Percentiles rank a stretch among this genome's conserved stretches.
Conservation (phyloP, 1,140 invertebrate species). For the Camponotus floridanus region DNA sequence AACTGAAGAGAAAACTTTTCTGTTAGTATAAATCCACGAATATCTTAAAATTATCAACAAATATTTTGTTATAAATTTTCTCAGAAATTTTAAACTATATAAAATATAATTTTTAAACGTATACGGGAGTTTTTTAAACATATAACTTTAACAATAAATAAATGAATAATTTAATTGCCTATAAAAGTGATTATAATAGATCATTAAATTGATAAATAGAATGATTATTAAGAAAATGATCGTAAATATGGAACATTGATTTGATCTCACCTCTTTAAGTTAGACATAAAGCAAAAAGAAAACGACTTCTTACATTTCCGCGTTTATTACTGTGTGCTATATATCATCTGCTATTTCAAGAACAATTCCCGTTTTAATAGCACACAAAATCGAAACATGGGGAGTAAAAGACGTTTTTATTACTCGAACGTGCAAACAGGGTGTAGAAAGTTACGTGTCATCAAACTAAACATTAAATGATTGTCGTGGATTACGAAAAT, state of each 20-base stretch:
- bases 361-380: constrained; percentile 45
- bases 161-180: neutral
- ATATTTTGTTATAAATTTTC: neutral
- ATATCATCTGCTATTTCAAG: constrained; percentile 40
- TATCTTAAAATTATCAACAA: neutral
- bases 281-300: constrained; percentile 4
- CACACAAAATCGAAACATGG: constrained; percentile 43
- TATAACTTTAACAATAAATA: neutral
- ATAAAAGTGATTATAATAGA: neutral
- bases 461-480: constrained; percentile 46
- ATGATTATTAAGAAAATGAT: neutral
- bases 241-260: constrained; percentile 12
- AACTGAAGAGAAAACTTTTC: neutral
- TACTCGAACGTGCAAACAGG: constrained; percentile 29
- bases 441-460: constrained; percentile 31
- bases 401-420: constrained; percentile 43
- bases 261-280: constrained; percentile 31
- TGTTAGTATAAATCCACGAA: neutral
- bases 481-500: constrained; percentile 35
- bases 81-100: neutral
- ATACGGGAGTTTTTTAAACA: neutral
- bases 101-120: neutral
- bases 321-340: constrained; percentile 43
- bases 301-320: constrained; percentile 23
- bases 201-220: neutral